These are phyloP conservation scores for Triplophysa siluroides DNA, from an alignment of 2,113 vertebrate species.

Conservation along the genomic window DNA sequence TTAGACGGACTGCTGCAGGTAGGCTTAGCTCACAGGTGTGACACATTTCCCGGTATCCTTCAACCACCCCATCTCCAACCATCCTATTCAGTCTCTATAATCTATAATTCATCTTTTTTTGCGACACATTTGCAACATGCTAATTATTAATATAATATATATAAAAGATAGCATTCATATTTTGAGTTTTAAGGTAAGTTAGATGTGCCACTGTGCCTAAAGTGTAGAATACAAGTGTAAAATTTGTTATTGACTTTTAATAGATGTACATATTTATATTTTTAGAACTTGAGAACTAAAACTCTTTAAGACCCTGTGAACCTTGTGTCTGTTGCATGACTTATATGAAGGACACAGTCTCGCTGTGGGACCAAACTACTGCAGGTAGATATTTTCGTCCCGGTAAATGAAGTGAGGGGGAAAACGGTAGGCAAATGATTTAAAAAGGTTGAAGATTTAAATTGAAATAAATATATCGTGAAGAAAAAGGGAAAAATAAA, in stretches of 20 bases:
- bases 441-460: background rate
- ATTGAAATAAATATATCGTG: background rate
- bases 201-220: background rate
- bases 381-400: slow-evolving; percentile 50
- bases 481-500: slow-evolving; percentile 3
- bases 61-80: too few relatives aligned
- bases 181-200: background rate
- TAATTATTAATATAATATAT: background rate
- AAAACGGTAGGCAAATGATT: background rate
- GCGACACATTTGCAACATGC: slow-evolving; percentile 12
- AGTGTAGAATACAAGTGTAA: background rate
- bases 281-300: background rate
- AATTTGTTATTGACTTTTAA: background rate
- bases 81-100: too few relatives aligned
- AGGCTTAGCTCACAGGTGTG: too few relatives aligned
- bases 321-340: background rate
- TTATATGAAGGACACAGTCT: slow-evolving; percentile 38
- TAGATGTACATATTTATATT: slow-evolving; percentile 28
- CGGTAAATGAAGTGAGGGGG: slow-evolving; percentile 33
- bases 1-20: too few relatives aligned
- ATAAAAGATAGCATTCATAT: background rate
- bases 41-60: too few relatives aligned
- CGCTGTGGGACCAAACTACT: slow-evolving; percentile 70
- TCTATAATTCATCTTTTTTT: background rate
- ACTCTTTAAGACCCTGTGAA: slow-evolving; percentile 6